These are phyloP conservation scores for Drosophila equinoxialis DNA, from an alignment of 1,140 invertebrate genomes.

Conservation along the genomic window DNA sequence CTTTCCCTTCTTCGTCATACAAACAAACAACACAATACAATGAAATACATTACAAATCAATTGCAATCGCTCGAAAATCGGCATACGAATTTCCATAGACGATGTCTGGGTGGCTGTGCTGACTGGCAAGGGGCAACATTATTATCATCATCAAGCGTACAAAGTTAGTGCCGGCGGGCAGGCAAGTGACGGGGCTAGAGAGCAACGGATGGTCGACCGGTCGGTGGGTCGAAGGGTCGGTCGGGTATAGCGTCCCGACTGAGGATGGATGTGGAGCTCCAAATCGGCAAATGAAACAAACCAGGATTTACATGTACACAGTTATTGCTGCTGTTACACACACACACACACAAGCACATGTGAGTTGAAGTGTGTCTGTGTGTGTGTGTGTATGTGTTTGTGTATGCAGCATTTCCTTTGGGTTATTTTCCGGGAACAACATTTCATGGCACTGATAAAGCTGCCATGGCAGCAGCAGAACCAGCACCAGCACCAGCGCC, in stretches of 20 bases:
- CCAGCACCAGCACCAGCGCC: conserved; percentile 38
- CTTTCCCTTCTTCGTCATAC: conserved; percentile 33
- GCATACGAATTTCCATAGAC: conserved; percentile 80
- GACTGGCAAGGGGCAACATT: conserved; percentile 72
- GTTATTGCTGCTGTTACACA: conserved; percentile 62
- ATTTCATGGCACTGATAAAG: conserved; percentile 82
- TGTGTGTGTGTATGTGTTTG: conserved; percentile 35
- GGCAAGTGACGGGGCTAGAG: conserved; percentile 29
- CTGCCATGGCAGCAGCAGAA: conserved; percentile 72
- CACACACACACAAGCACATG: conserved; percentile 29
- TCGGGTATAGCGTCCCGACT: not conserved
- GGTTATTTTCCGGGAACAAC: conserved; percentile 81
- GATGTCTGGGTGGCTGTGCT: conserved; percentile 60
- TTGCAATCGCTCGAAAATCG: conserved; percentile 81
- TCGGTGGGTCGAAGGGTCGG: not conserved
- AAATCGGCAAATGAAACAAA: conserved; percentile 81
- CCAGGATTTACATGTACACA: conserved; percentile 81
- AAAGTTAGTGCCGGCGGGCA: conserved; percentile 78
- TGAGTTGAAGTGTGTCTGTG: conserved; percentile 27
- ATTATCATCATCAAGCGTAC: conserved; percentile 79
- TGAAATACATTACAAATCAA: conserved; percentile 82
- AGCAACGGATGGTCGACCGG: conserved; percentile 4
- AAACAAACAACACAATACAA: conserved; percentile 58
- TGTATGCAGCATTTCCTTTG: conserved; percentile 72
- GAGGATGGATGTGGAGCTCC: conserved; percentile 40